Evolutionary conservation across 2,113 vertebrate genomes (phyloP), one percentile per base, ranked within the genome.

Genomic region (Cheirogaleus medius): DNA sequence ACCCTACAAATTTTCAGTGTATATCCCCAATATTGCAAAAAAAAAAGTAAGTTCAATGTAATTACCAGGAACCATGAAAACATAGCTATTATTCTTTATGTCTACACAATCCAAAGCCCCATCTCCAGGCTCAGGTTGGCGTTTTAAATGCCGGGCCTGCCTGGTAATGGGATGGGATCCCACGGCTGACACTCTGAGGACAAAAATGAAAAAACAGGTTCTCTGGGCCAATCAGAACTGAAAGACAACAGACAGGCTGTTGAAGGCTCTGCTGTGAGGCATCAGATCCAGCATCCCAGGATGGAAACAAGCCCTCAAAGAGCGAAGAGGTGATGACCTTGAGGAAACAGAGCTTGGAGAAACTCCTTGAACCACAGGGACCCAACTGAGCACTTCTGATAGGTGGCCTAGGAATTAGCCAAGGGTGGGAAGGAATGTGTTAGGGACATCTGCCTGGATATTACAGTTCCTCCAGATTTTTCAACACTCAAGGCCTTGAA

Each of bases 1-100:
- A 95, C 96, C 95, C 83, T 95, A 97, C 91, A 97, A 97, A 95
- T 92, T 97, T 97, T 92, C 82, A 92, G 87, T 60, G 23, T 80
- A 94, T 96, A 69, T 94, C 95, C 80, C 58, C 81, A 92, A 83
- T 80, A 96, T 91, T 74, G 87, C 58, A 95, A 81, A 47, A 47
- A 47, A 47, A 42, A 85, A 97, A 97, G 89, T 76, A 96, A 96
- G 87, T 84, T 95, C 74, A 95, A 81, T 64, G 29, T 78, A 97
- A 96, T 97, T 97, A 96, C 87, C 17, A 84, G 71, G 56, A 86
- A 34, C 54, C 32, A 83, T 91, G 90, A 93, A 97, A 96, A 94
- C 23, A 82, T 91, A 86, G 68, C 63, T 77, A 37, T 95, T 97
- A 64, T 91, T 87, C 90, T 97, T 90, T 85, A 86, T n/a, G 49